phyloP scores from a whole-genome alignment of 2,888 invertebrate species.

The Pyrrhia umbra region DNA sequence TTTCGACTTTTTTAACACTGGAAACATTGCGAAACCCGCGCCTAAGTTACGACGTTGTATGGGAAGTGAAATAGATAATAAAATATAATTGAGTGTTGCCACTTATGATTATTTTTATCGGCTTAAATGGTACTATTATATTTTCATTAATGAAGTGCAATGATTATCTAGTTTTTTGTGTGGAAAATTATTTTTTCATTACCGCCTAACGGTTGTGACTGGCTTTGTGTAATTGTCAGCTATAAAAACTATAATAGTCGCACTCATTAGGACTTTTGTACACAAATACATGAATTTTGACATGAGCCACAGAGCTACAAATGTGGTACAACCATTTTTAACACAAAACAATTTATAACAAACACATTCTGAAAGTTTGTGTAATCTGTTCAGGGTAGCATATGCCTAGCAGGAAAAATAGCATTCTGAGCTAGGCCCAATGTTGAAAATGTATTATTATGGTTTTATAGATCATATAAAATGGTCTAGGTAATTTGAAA shows the following conservation, averaged over 20 bases:
- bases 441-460: too few species aligned
- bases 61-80: constrained; percentile 75
- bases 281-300: not conserved
- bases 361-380: too few species aligned
- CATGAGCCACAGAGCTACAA: not conserved
- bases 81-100: constrained; percentile 74
- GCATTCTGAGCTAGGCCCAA: too few species aligned
- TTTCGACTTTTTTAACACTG: constrained; percentile 76
- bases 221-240: constrained; percentile 4
- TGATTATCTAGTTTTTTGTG: constrained; percentile 43
- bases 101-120: constrained; percentile 71
- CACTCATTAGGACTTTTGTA: not conserved
- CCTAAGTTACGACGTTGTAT: constrained; percentile 73
- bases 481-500: too few species aligned
- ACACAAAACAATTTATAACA: too few species aligned
- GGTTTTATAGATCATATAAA: too few species aligned
- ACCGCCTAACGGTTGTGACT: constrained; percentile 3
- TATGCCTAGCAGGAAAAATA: too few species aligned
- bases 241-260: not conserved
- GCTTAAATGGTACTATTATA: constrained; percentile 64
- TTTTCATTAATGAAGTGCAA: constrained; percentile 63
- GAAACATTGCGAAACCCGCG: constrained; percentile 72
- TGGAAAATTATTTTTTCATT: constrained; percentile 54
- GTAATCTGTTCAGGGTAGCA: too few species aligned
- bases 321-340: too few species aligned